Conservation (phyloP, 1,140 invertebrate genomes). For the Leptinotarsa undecemlineata region DNA sequence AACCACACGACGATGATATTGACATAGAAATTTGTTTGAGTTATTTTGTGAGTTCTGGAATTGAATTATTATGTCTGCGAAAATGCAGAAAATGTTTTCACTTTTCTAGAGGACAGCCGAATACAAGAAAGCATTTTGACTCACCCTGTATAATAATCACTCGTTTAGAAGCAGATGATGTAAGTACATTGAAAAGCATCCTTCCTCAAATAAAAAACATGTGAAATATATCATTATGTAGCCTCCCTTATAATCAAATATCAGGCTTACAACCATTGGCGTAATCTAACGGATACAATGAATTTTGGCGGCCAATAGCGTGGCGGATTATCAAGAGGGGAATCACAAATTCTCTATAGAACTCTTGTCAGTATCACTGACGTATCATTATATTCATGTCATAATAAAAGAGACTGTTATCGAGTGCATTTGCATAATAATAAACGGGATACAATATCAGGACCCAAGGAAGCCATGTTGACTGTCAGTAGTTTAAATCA, state of each 20-base stretch:
- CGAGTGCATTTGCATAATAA: constrained; percentile 9
- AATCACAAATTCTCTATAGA: constrained; percentile 23
- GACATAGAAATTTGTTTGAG: no score
- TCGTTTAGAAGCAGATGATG: no score
- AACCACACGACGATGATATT: no score
- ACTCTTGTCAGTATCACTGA: constrained; percentile 26
- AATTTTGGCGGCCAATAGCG: constrained; percentile 5
- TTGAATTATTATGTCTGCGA: no score
- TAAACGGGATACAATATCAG: constrained; percentile 20
- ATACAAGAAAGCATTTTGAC: constrained; percentile 1
- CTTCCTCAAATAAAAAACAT: not conserved
- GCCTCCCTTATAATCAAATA: constrained; percentile 2
- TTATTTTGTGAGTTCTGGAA: no score
- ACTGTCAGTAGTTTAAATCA: constrained; percentile 29
- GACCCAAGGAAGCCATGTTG: constrained; percentile 22
- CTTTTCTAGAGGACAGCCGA: no score
- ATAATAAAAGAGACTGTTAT: constrained; percentile 13
- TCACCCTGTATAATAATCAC: not conserved
- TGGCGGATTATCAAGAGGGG: constrained; percentile 22
- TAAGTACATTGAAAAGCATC: no score
- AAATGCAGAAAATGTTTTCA: no score
- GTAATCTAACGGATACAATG: not conserved
- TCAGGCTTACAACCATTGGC: not conserved
- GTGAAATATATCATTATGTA: not conserved
- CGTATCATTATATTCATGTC: constrained; percentile 22